phyloP scores from a whole-genome alignment of 2,888 invertebrate species.

The Scelioninae gen. 2 region DNA sequence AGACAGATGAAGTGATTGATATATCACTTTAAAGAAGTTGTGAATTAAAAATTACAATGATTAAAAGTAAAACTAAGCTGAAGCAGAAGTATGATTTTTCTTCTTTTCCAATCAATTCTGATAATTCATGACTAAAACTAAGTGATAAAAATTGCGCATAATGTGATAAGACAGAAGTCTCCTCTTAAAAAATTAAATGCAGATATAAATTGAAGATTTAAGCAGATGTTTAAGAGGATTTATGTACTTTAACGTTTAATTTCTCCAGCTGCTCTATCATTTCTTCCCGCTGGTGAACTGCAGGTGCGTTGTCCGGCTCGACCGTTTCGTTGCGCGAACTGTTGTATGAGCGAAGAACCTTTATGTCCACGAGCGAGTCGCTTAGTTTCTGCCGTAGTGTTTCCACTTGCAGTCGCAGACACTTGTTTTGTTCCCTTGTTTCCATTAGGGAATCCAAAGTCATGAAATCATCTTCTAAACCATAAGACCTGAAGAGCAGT shows the following conservation, averaged over 20 bases:
- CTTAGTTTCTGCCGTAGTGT: conserved; percentile 83
- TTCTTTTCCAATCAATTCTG: no score
- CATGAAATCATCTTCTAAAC: conserved; percentile 61
- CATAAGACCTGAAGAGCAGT: conserved; percentile 62
- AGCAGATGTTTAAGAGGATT: conserved; percentile 48
- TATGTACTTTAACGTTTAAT: conserved; percentile 79
- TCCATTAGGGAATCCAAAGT: conserved; percentile 72
- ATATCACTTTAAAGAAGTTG: no score
- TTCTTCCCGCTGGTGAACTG: conserved; percentile 81
- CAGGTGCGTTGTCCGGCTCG: conserved; percentile 72
- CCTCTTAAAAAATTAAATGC: conserved; percentile 2
- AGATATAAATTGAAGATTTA: conserved; percentile 19
- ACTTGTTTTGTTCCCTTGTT: conserved; percentile 77
- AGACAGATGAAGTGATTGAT: no score
- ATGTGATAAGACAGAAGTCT: not conserved
- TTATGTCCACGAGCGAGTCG: conserved; percentile 83
- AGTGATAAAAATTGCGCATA: not conserved
- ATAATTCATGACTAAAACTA: not conserved
- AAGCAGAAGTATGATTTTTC: no score
- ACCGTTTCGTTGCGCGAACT: conserved; percentile 69
- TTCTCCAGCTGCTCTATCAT: conserved; percentile 82
- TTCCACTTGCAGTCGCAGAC: conserved; percentile 80
- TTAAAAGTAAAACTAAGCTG: no score
- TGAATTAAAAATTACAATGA: no score
- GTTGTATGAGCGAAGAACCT: conserved; percentile 77